Evolutionary conservation across 2,797 vertebrate species (phyloP).

Genomic region (Cyclopterus lumpus): DNA sequence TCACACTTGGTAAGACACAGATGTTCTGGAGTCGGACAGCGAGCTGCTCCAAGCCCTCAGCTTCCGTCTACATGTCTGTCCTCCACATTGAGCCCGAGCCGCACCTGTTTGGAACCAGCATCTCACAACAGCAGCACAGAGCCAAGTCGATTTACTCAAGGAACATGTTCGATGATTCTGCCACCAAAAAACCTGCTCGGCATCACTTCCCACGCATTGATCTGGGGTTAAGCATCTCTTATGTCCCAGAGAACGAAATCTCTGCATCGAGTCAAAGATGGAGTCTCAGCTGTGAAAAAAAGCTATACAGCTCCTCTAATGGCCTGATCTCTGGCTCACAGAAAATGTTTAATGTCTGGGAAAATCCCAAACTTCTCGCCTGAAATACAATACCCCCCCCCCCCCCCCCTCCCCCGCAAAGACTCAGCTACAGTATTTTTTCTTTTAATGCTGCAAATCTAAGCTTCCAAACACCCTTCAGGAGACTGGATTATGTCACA

Average conservation of each 20-base stretch:
- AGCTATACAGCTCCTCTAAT: slow-evolving; percentile 24
- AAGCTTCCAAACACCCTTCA: neutral
- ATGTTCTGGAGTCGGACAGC: slow-evolving; percentile 58
- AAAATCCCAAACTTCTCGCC: slow-evolving; percentile 59
- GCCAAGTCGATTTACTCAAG: slow-evolving; percentile 26
- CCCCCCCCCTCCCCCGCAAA: slow-evolving; percentile 26
- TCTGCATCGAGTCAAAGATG: slow-evolving; percentile 17
- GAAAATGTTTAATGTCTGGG: slow-evolving; percentile 49
- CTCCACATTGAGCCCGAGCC: slow-evolving; percentile 15
- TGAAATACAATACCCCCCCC: slow-evolving; percentile 62
- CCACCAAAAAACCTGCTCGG: neutral
- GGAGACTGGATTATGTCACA: neutral
- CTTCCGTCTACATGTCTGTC: slow-evolving; percentile 19
- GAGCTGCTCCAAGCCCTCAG: slow-evolving; percentile 40
- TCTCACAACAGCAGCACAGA: slow-evolving; percentile 14
- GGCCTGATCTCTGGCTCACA: slow-evolving; percentile 24
- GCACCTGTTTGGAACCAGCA: slow-evolving; percentile 56
- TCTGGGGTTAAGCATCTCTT: slow-evolving; percentile 20
- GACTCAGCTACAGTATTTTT: slow-evolving; percentile 46
- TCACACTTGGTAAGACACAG: slow-evolving; percentile 69
- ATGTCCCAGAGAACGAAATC: neutral
- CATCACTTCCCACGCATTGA: slow-evolving; percentile 1
- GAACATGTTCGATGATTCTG: slow-evolving; percentile 10
- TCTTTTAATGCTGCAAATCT: slow-evolving; percentile 21
- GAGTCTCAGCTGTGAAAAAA: slow-evolving; percentile 27